A percentile compares a stretch with the other conserved stretches of the same genome.
phyloP scores from a whole-genome alignment of 2,797 vertebrate species.

The Arctocebus calabarensis region DNA sequence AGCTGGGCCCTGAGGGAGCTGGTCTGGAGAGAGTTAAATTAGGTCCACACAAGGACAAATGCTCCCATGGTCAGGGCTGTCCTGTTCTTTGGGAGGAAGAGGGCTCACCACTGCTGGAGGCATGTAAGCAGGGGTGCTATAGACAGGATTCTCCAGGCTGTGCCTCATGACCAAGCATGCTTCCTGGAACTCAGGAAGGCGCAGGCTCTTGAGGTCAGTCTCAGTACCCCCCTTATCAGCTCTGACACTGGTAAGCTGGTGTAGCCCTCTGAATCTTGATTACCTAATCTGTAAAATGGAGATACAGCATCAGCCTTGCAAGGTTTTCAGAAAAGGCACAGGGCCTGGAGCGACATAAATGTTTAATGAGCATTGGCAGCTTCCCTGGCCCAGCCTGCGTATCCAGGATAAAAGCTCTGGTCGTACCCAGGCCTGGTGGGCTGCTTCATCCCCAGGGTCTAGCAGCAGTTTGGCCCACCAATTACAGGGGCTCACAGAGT shows the following conservation, averaged over 20 bases:
- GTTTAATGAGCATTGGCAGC: background rate
- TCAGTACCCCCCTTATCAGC: background rate
- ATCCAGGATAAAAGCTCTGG: fast-evolving
- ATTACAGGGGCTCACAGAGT: background rate
- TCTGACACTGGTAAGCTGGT: background rate
- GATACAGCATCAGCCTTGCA: background rate
- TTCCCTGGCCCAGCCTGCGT: fast-evolving
- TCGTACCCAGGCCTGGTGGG: fast-evolving
- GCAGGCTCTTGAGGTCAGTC: background rate
- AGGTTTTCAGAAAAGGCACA: background rate
- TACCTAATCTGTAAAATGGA: background rate
- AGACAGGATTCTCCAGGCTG: background rate
- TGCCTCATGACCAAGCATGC: background rate
- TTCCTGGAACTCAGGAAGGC: background rate
- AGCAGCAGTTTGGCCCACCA: background rate
- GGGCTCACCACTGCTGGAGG: background rate
- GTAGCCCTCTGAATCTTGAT: background rate
- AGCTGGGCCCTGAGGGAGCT: background rate
- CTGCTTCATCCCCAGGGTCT: background rate
- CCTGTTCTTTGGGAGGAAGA: background rate
- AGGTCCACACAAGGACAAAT: background rate
- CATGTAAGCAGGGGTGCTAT: background rate
- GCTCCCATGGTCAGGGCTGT: background rate
- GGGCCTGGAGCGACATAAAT: background rate
- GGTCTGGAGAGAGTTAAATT: background rate